Evolutionary conservation across 2,888 invertebrate species (phyloP).

Genomic region (Acanthosoma haemorrhoidale): DNA sequence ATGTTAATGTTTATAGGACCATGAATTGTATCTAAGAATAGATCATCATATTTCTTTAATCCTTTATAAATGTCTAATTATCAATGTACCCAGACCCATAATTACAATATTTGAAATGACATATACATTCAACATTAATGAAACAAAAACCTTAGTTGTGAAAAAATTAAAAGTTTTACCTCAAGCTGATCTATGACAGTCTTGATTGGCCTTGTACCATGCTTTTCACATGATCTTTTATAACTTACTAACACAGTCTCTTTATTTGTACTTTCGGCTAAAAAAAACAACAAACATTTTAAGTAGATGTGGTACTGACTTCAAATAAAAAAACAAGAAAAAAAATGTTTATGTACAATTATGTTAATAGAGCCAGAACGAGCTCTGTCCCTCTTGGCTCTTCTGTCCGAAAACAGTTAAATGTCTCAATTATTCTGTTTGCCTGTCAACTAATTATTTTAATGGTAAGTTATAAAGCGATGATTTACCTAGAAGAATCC

Average conservation of each 20-base stretch:
- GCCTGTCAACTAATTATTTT: constrained; percentile 13
- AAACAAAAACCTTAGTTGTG: no score
- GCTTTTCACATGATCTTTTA: constrained; percentile 64
- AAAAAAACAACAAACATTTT: constrained; percentile 44
- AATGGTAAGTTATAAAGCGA: not conserved
- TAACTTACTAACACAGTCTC: constrained; percentile 70
- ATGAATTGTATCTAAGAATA: no score
- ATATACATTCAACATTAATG: no score
- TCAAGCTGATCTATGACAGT: constrained; percentile 67
- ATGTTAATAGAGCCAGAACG: not conserved
- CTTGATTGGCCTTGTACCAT: constrained; percentile 63
- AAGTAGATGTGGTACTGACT: not conserved
- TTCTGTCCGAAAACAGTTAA: constrained; percentile 18
- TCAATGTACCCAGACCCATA: no score
- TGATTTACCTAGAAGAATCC: constrained; percentile 22
- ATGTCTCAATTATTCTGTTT: not conserved
- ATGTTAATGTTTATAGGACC: no score
- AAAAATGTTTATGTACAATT: not conserved
- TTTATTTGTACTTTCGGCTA: constrained; percentile 59
- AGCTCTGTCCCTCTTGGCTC: constrained; percentile 8
- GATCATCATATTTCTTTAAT: no score
- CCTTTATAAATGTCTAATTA: no score
- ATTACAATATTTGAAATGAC: no score
- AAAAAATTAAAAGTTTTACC: no score
- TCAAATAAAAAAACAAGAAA: not conserved